Evolutionary conservation across 2,888 invertebrate genomes (phyloP), one percentile per base, ranked within the genome.

Genomic region (Eupithecia exiguata): DNA sequence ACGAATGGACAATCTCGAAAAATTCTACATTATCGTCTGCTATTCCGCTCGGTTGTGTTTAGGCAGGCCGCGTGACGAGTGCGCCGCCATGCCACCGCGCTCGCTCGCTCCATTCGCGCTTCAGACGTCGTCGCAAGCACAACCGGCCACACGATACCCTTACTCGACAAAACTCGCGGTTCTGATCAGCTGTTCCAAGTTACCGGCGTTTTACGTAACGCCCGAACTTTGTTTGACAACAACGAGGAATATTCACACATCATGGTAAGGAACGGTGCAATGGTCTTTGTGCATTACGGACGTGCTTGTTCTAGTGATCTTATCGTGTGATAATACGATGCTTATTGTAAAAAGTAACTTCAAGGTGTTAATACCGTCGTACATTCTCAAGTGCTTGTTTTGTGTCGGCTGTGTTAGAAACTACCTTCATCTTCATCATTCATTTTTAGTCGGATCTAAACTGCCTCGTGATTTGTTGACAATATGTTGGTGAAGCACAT

Each of bases 201-300:
- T 77, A 82, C 85, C 85, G 83, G 84, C 84, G 80, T 80, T 80
- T 79, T 77, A 80, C 81, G 82, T 76, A 79, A 83, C 80, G 77
- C 77, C 75, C 77, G 78, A 82, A 83, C 82, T 85, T 79, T 87
- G 86, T 87, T 87, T 87, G 83, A 86, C 83, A 86, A 87, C 85
- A 87, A 75, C 82, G 81, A 82, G 81, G 77, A 83, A 78, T 77
- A 81, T 78, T 79, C 80, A 75, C 83, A 81, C 91, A 92, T 82
- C 87, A 94, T 94, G 93, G 93, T 94, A 94, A 94, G 93, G 85
- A 87, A 75, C 81, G 84, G 88, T 90, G 91, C 80, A 87, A 91
- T 91, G 90, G 84, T 80, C 85, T 91, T 92, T 91, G 83, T 85
- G 90, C 90, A 12, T 36, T 76, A 87, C 89, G 90, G 78, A 79